Conservation (phyloP, 2,797 vertebrate species). For the Cirrhinus mrigala region DNA sequence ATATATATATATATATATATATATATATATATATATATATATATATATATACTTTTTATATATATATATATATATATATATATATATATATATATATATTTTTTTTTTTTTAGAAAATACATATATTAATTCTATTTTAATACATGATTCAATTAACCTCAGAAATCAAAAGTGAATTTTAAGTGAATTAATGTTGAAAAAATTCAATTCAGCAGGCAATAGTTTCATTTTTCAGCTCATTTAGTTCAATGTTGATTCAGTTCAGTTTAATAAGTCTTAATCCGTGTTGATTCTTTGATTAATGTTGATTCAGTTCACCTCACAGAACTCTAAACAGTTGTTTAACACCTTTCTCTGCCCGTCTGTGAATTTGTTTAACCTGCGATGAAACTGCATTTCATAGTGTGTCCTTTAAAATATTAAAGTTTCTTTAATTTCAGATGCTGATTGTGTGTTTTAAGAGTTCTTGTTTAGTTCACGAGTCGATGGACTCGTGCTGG, state of each 20-base stretch:
- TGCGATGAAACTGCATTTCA: not conserved
- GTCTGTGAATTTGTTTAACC: not conserved
- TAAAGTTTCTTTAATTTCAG: not conserved
- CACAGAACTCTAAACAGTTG: not conserved
- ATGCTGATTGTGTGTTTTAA: not conserved
- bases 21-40: no score
- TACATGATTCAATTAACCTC: no score
- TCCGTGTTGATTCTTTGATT: not conserved
- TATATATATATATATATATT: no score
- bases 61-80: no score
- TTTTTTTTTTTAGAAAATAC: no score
- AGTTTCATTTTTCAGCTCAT: no score
- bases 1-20: no score
- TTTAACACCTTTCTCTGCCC: not conserved
- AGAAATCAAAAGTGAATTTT: no score
- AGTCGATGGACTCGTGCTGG: not conserved
- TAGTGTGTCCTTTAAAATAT: not conserved
- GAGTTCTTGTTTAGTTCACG: conserved; percentile 2
- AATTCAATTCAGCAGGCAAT: no score
- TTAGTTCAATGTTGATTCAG: not conserved
- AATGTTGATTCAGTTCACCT: not conserved
- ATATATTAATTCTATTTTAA: no score
- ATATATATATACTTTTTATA: no score
- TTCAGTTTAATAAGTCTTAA: not conserved
- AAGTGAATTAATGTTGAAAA: no score